phyloP scores from a whole-genome alignment of 2,113 vertebrate species.

The Chlamydotis undulata region DNA sequence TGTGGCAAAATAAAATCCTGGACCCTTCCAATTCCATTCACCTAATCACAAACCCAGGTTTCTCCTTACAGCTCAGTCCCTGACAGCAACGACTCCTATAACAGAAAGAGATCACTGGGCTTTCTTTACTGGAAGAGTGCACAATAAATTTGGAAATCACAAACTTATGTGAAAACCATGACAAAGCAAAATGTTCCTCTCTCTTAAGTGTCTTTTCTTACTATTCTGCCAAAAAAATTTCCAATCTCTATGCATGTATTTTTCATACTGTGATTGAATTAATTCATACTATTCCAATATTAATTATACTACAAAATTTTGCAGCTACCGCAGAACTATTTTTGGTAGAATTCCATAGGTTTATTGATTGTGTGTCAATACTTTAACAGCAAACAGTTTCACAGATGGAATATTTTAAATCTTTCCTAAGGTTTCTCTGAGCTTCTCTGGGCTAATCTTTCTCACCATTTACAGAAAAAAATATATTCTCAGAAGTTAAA shows the following conservation, averaged over 20 bases:
- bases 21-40: background rate
- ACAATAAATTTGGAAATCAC: background rate
- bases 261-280: background rate
- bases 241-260: background rate
- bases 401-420: constrained; percentile 13
- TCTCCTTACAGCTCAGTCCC: background rate
- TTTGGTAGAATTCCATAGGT: constrained; percentile 1
- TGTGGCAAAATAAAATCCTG: background rate
- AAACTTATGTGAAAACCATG: background rate
- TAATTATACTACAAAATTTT: constrained; percentile 6
- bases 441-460: background rate
- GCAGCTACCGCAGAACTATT: background rate
- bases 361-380: constrained; percentile 37
- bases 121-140: background rate
- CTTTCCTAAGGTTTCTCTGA: background rate
- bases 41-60: background rate
- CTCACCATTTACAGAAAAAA: background rate
- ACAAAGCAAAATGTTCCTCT: background rate
- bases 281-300: background rate
- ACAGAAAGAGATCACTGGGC: background rate
- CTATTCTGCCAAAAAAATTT: background rate
- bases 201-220: background rate
- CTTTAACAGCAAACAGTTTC: constrained; percentile 23
- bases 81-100: background rate
- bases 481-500: background rate